Percentiles rank a stretch among this genome's conserved stretches.
Conservation (phyloP, 2,113 vertebrate genomes). For the Ictalurus punctatus region DNA sequence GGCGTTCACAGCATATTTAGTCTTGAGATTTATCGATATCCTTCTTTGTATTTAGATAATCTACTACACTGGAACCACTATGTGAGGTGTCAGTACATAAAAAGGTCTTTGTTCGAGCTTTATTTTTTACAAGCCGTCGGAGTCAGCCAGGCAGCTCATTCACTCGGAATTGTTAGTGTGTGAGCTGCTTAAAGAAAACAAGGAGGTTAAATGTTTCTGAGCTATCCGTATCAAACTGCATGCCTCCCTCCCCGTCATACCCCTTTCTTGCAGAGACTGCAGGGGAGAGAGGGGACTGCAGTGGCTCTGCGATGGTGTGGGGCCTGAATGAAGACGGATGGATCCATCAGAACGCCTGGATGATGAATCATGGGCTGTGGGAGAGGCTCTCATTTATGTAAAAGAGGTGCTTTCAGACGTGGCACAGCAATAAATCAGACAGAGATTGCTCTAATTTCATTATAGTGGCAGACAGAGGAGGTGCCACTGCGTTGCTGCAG, state of each 20-base stretch:
- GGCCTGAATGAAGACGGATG: constrained; percentile 68
- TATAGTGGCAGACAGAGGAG: constrained; percentile 59
- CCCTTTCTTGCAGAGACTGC: background rate
- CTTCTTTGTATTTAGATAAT: constrained; percentile 21
- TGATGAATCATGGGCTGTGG: constrained; percentile 68
- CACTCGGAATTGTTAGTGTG: constrained; percentile 9
- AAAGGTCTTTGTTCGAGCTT: constrained; percentile 19
- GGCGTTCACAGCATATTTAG: background rate
- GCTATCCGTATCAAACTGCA: background rate
- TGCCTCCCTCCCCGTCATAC: background rate
- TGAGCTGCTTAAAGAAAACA: constrained; percentile 45
- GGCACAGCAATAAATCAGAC: constrained; percentile 73
- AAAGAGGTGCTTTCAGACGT: constrained; percentile 66
- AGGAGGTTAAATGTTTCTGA: constrained; percentile 50
- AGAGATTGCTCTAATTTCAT: constrained; percentile 64
- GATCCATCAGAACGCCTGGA: constrained; percentile 58
- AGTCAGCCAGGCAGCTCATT: background rate
- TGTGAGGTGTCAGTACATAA: constrained; percentile 6
- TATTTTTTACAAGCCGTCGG: background rate
- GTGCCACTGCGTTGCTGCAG: constrained; percentile 33
- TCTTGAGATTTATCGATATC: constrained; percentile 12
- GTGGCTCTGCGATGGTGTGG: constrained; percentile 59
- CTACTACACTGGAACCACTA: background rate
- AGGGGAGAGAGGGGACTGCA: constrained; percentile 37
- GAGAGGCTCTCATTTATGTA: constrained; percentile 68